Base-by-base conservation (phyloP, 2,113 vertebrate genomes). In the Chaetorhynchus papuensis region DNA sequence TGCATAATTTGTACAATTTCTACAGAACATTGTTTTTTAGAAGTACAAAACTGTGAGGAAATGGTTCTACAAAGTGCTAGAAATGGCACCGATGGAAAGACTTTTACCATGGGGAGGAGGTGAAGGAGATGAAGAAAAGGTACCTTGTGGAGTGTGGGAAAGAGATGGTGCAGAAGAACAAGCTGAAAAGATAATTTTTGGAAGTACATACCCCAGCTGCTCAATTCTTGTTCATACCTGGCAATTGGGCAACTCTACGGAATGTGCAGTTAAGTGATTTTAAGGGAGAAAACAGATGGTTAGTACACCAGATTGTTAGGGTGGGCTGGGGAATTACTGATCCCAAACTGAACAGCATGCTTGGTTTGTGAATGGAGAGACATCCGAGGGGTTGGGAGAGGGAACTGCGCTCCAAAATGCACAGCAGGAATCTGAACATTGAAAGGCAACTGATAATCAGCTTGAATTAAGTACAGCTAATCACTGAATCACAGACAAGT, bases 241-340 rank as follows among this genome's bases (percentile, higher is more conserved):
- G 10, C 54, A 69, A 3, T 0, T 33, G n/a, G 31, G 9, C 0
- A 11, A 5, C 56, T 28, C 23, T 15, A 2, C 14, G 61, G 42
- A 71, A 28, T 6, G 19, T 42, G 27, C 7, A 56, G 3, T 2
- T 2, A 17, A 16, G 35, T 19, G 59, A 52, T 82, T 86, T 78
- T 37, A 72, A n/a, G 27, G 42, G 16, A 37, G 74, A 41, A 8
- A 47, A 23, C 10, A 82, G 15, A 11, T 5, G 22, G 19, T 10
- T 22, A 20, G 31, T 2, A 5, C 13, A 24, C 3, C 57, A 65
- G 13, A 11, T 7, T 11, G 27, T 14, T 44, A 15, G 31, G 53
- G 35, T 22, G 15, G 56, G 27, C 39, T 28, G 24, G 41, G 45
- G 45, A 81, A 66, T 15, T 60, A 15, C 33, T 33, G 33, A 56